A percentile compares a stretch with the other conserved stretches of the same genome.
These are phyloP conservation scores for Pterocles burchelli DNA, from an alignment of 2,113 vertebrate genomes.

Conservation along the genomic window DNA sequence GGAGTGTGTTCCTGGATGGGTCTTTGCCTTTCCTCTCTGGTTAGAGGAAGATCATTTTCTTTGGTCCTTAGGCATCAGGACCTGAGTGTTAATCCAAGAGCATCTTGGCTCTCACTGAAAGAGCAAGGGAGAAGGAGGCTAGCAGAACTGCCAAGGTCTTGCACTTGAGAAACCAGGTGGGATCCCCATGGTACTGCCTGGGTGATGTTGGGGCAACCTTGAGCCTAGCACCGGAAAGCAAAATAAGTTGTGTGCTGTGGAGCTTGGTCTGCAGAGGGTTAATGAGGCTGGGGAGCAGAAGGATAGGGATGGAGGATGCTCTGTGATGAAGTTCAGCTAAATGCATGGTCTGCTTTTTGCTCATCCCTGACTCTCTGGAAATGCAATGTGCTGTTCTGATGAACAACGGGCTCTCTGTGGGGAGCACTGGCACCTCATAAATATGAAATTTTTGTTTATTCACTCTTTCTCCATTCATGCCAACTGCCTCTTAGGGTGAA, in stretches of 20 bases:
- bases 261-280: not conserved
- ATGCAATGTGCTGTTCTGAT: not conserved
- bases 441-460: not conserved
- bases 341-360: not conserved
- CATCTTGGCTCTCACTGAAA: not conserved
- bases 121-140: not conserved
- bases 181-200: not conserved
- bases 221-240: not conserved
- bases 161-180: not conserved
- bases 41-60: not conserved
- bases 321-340: not conserved
- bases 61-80: not conserved
- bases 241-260: not conserved
- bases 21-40: not conserved
- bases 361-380: not conserved
- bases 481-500: not conserved
- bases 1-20: not conserved
- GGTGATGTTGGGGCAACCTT: too few species aligned
- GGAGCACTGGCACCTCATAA: not conserved
- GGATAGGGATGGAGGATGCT: not conserved
- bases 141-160: not conserved
- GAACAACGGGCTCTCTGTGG: not conserved
- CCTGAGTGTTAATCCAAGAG: not conserved
- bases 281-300: not conserved
- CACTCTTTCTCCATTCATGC: not conserved